These are phyloP conservation scores for Oryctolagus cuniculus DNA, from an alignment of 2,113 vertebrate genomes.

Conservation along the genomic window mOryCun1.1 NC_091446.1:65566001-65566500, in stretches of 20 bases:
- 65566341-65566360: not conserved
- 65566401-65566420: not conserved
- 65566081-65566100: not conserved
- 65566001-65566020: not conserved
- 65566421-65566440: not conserved
- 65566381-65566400: not conserved
- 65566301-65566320: not conserved
- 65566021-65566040: not conserved
- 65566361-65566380: slow-evolving; percentile 41
- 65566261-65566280: not conserved
- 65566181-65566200: not conserved
- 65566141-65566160: not conserved
- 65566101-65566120: slow-evolving; percentile 18
- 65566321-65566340: not conserved
- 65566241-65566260: not conserved
- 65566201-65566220: not conserved
- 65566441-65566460: too few species aligned
- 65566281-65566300: not conserved
- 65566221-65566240: not conserved
- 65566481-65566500: too few species aligned
- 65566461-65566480: too few species aligned
- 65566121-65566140: not conserved
- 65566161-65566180: slow-evolving; percentile 27
- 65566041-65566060: not conserved
- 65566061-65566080: not conserved